Evolutionary conservation across 2,888 invertebrate species (phyloP), one percentile per base, ranked within the genome.

Genomic region (Chrysina gloriosa): DNA sequence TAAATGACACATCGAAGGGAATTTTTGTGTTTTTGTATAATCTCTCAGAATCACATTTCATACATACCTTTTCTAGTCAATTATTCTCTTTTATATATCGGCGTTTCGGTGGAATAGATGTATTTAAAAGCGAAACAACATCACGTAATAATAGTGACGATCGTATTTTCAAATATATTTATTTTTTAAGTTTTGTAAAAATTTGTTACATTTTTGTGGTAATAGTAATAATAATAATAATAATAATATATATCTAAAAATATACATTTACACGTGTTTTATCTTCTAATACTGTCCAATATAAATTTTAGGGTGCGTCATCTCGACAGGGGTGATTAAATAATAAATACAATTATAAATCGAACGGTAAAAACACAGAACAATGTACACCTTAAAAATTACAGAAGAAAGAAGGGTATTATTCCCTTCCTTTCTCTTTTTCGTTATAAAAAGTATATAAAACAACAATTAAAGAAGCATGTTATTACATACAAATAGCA

Each of bases 101-200:
- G 16, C 3, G 7, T 23, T 25, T 48, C 23, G 11, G 3, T 25
- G 19, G 27, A 11, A 3, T 50, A 50, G 2, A 50, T 27, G 11
- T 50, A 36, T 50, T 50, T 19, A 50, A 9, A 19, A n/a, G 11
- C 7, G n/a, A 27, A 25, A 5, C 16, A 52, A 52, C 2, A 19
- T 21, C n/a, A 9, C 21, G 19, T 45, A 45, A 45, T 21, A 11
- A 34, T 54, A 54, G n/a, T 36, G 39, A 39, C 27, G 39, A 36
- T 39, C 11, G 16, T 58, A 58, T 69, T 31, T 48, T 54, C 61
- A 63, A 63, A 47, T 68, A 68, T 65, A 66, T 67, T 68, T 70
- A 64, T 54, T 56, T 52, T 65, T 69, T 69, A 65, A 58, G 56
- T 69, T 65, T 52, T 39, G 45, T 65, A 65, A 42, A 54, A 65